Percentiles rank a stretch among this genome's conserved stretches.
Evolutionary conservation across 1,140 invertebrate species (phyloP).

Genomic region (Melipona quadrifasciata): DNA sequence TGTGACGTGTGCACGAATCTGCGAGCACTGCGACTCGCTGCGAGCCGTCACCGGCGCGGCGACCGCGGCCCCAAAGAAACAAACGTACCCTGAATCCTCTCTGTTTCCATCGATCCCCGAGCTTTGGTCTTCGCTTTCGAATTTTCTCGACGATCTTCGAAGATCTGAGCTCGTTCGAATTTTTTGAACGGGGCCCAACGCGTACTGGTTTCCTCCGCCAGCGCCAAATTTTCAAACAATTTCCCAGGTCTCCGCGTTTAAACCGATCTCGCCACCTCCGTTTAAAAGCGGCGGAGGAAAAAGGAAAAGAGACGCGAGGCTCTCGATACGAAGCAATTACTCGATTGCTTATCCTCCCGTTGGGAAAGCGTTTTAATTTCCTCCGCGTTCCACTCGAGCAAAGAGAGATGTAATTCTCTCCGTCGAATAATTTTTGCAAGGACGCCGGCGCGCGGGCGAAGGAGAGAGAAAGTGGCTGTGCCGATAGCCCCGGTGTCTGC

Average conservation of each 20-base stretch:
- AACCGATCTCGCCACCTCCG: no score
- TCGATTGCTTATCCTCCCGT: constrained; percentile 29
- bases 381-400: constrained; percentile 9
- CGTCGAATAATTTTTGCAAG: constrained; percentile 56
- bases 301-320: constrained; percentile 17
- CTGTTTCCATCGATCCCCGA: neutral
- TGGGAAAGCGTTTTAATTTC: constrained; percentile 27
- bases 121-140: no score
- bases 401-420: constrained; percentile 34
- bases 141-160: neutral
- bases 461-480: constrained; percentile 48
- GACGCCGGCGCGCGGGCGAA: neutral
- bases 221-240: no score
- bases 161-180: neutral
- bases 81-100: constrained; percentile 45
- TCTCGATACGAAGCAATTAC: constrained; percentile 24
- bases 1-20: constrained; percentile 78
- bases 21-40: constrained; percentile 74
- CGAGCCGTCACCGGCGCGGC: constrained; percentile 69
- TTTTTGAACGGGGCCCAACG: no score
- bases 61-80: constrained; percentile 64
- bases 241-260: no score
- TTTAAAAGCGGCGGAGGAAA: neutral
- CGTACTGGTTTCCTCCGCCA: no score
- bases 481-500: constrained; percentile 73